A percentile compares a stretch with the other conserved stretches of the same genome.
phyloP scores from a whole-genome alignment of 2,888 invertebrate genomes.

The Tiliacea aurago region DNA sequence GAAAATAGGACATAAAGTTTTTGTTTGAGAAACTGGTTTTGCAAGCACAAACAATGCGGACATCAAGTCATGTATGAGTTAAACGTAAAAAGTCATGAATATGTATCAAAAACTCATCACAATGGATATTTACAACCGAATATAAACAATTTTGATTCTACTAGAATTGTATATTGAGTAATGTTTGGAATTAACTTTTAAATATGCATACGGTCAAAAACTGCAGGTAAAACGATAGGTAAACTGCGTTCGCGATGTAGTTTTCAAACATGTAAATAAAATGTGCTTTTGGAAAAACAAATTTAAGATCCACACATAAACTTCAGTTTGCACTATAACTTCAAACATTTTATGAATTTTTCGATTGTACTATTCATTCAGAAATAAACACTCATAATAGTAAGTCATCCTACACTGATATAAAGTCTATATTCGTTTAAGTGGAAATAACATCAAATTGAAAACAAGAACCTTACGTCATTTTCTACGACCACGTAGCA shows the following conservation, averaged over 20 bases:
- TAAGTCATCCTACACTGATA: background rate
- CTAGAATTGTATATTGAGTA: background rate
- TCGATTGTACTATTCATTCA: background rate
- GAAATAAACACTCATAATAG: background rate
- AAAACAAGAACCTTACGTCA: background rate
- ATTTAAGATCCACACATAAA: background rate
- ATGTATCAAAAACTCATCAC: too few species aligned
- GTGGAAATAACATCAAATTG: background rate
- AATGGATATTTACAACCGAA: background rate
- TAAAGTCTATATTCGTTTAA: background rate
- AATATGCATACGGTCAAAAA: background rate
- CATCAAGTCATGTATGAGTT: background rate
- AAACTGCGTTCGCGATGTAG: background rate
- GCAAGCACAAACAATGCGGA: background rate
- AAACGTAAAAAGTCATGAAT: background rate
- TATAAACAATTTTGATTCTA: background rate
- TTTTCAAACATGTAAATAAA: background rate
- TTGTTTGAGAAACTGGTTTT: background rate
- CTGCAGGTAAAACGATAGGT: background rate
- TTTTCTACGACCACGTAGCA: background rate
- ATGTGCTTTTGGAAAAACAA: background rate
- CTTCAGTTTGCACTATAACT: background rate
- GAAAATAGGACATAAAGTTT: background rate
- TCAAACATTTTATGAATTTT: background rate
- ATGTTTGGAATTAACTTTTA: background rate